A percentile compares a stretch with the other conserved stretches of the same genome.
phyloP scores from a whole-genome alignment of 2,888 invertebrate species.

The Iselma pallidipennis region DNA sequence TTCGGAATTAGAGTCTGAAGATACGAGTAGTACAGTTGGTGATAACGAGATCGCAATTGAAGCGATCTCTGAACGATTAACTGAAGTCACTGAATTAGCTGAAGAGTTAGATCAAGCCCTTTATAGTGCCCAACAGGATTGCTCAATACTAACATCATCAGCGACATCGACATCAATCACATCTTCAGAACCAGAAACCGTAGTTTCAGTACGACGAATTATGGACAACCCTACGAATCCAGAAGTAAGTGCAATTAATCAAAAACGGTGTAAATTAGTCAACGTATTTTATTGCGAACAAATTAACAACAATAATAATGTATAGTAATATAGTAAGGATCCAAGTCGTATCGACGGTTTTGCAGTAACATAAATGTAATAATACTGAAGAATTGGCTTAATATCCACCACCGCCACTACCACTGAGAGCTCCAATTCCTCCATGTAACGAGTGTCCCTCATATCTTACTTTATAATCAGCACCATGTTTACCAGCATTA shows the following conservation, averaged over 20 bases:
- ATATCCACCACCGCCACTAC: slow-evolving; percentile 19
- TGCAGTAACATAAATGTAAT: slow-evolving; percentile 14
- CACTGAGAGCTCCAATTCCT: slow-evolving; percentile 36
- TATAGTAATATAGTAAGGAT: background rate
- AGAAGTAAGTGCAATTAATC: slow-evolving; percentile 3
- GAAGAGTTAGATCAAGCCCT: slow-evolving; percentile 68
- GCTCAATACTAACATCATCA: slow-evolving; percentile 44
- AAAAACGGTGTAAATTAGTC: background rate
- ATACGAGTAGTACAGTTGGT: slow-evolving; percentile 9
- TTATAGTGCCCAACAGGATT: slow-evolving; percentile 58
- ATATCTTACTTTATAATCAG: slow-evolving; percentile 47
- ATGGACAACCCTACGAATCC: slow-evolving; percentile 36
- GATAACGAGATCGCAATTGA: slow-evolving; percentile 67
- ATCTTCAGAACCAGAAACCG: slow-evolving; percentile 28
- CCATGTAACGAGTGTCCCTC: slow-evolving; percentile 40
- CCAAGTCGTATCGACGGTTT: background rate
- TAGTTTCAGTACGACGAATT: slow-evolving; percentile 38
- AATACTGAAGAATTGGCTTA: slow-evolving; percentile 26
- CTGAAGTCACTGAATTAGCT: slow-evolving; percentile 68
- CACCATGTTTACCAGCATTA: slow-evolving; percentile 50
- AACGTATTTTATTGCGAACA: background rate
- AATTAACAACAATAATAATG: background rate
- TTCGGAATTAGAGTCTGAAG: slow-evolving; percentile 29
- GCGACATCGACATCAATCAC: slow-evolving; percentile 39
- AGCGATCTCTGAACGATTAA: slow-evolving; percentile 67